Evolutionary conservation across 2,888 invertebrate genomes (phyloP).

Genomic region (Nomada fabriciana): DNA sequence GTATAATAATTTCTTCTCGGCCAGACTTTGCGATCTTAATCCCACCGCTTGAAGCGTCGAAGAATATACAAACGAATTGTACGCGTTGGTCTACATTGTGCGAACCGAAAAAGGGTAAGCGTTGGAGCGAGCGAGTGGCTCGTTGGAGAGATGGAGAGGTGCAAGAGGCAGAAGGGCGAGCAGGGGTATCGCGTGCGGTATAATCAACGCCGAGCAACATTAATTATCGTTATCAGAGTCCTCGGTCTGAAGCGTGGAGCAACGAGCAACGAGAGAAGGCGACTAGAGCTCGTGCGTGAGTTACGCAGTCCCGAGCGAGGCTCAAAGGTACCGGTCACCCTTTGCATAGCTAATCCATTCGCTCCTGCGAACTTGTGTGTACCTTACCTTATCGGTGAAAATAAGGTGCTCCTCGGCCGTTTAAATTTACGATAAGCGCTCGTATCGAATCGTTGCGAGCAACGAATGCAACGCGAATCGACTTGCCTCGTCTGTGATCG

Average conservation of each 20-base stretch:
- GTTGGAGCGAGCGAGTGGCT: background rate
- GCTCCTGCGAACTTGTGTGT: conserved; percentile 1
- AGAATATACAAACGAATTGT: background rate
- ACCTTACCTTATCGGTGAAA: conserved; percentile 14
- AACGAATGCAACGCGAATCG: too few species aligned
- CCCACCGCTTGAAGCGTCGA: background rate
- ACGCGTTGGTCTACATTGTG: background rate
- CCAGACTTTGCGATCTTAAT: conserved; percentile 8
- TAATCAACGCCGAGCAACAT: conserved; percentile 79
- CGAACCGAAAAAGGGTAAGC: background rate
- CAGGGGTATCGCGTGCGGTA: conserved; percentile 75
- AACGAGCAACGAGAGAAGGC: conserved; percentile 68
- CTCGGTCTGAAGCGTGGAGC: conserved; percentile 74
- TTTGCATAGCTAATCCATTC: conserved; percentile 30
- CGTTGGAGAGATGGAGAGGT: background rate
- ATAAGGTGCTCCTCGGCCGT: conserved; percentile 7
- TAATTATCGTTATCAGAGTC: conserved; percentile 80
- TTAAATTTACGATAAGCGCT: too few species aligned
- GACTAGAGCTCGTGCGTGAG: conserved; percentile 54
- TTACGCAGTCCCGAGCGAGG: conserved; percentile 55
- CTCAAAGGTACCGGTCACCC: conserved; percentile 68
- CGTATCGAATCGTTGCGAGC: too few species aligned
- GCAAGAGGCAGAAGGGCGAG: conserved; percentile 39
- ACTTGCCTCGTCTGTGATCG: too few species aligned
- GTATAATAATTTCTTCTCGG: background rate